Base-by-base conservation (phyloP, 2,113 vertebrate species). In the Chamaetylas fuelleborni region DNA sequence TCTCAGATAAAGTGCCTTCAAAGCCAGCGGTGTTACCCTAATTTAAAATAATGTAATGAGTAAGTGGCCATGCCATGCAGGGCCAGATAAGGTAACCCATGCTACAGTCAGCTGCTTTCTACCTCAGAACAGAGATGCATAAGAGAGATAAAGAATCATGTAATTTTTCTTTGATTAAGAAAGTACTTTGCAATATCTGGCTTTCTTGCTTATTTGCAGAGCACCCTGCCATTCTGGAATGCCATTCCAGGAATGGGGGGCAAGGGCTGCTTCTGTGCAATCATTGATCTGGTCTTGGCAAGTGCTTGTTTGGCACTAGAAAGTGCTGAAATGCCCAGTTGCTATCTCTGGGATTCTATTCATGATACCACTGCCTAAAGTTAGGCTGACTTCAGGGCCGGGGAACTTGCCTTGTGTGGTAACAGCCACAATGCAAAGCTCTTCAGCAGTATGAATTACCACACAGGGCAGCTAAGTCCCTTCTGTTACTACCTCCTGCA, bases 201-300 rank as follows among this genome's bases (percentile, higher is more conserved):
- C 31, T 92, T 83, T 72, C 69, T 94, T 88, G 66, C 67, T 82
- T 95, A 91, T 96, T 92, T 96, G 94, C 88, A 87, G 90, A 93
- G 80, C 7, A 0, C 42, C 31, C 86, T 93, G 86, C 86, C 80
- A 61, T 88, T 82, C 38, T 2, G 13, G 92, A 86, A 85, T 82
- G 58, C 38, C 15, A 0, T 97, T 96, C 92, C 88, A 93, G 65
- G 93, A 96, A 86, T 3, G 80, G 56, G 76, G 79, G 71, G 8
- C 72, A 93, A 83, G 64, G 79, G 69, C 88, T 97, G 67, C 56
- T 93, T 58, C 87, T 96, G 36, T 93, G 94, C 69, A 96, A 89
- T 93, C 80, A 90, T 95, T 86, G 92, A 96, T 93, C 69, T 71
- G 61, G 31, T 88, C 76, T 91, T 96, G 95, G 85, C 95, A 84